Percentiles rank a stretch among this genome's conserved stretches.
Evolutionary conservation across 1,140 invertebrate genomes (phyloP).

Genomic region (Hyphantria cunea): DNA sequence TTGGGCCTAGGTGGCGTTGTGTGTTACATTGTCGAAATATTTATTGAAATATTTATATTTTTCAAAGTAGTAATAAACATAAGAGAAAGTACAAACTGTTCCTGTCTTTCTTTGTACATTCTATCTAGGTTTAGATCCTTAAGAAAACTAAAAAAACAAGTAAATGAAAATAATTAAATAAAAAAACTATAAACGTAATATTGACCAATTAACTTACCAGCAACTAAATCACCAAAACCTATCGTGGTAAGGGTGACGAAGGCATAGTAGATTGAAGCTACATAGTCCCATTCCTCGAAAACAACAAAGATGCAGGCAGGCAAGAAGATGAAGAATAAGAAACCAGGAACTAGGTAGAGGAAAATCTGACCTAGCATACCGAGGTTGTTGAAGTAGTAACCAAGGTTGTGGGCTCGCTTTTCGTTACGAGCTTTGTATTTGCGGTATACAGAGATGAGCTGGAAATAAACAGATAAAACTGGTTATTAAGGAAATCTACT

Average conservation of each 20-base stretch:
- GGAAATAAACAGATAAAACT: constrained; percentile 43
- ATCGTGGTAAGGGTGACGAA: constrained; percentile 97
- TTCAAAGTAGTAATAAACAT: too few relatives aligned
- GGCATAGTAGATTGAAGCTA: constrained; percentile 95
- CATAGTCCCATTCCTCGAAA: constrained; percentile 94
- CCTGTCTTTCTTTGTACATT: too few relatives aligned
- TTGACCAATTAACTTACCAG: constrained; percentile 66
- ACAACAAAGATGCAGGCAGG: constrained; percentile 94
- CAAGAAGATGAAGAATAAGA: constrained; percentile 95
- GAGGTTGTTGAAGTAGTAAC: constrained; percentile 86
- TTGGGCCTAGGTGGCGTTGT: too few relatives aligned
- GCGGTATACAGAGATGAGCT: constrained; percentile 88
- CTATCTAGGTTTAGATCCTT: too few relatives aligned
- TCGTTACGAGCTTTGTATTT: constrained; percentile 89
- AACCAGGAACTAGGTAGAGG: constrained; percentile 91
- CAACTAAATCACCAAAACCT: constrained; percentile 96
- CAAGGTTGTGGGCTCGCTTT: constrained; percentile 76
- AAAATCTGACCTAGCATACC: constrained; percentile 89
- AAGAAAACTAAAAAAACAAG: too few relatives aligned
- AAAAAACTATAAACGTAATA: too few relatives aligned
- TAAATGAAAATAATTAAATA: too few relatives aligned
- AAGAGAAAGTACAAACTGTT: too few relatives aligned
- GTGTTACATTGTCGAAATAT: too few relatives aligned
- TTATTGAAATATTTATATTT: too few relatives aligned
- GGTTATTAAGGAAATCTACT: too few relatives aligned